Percentiles rank a stretch among this genome's conserved stretches.
Evolutionary conservation across 2,797 vertebrate species (phyloP).

Genomic region (Channa striata): DNA sequence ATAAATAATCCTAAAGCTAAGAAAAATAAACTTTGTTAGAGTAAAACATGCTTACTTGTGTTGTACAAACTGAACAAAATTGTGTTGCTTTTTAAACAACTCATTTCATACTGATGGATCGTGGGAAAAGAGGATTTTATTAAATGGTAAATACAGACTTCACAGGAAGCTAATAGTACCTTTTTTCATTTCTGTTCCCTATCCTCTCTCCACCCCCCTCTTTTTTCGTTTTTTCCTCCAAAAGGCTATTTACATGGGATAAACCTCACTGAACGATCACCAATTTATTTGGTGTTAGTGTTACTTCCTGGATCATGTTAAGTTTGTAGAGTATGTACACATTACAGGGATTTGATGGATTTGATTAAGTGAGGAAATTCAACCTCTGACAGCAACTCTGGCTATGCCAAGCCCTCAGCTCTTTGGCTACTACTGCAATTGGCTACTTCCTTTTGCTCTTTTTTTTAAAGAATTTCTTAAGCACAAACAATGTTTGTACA

Average conservation of each 20-base stretch:
- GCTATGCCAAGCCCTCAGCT: not conserved
- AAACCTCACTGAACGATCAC: constrained; percentile 18
- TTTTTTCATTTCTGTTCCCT: not conserved
- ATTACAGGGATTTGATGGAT: not conserved
- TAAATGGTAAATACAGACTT: constrained; percentile 21
- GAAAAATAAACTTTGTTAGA: constrained; percentile 45
- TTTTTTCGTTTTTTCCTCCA: not conserved
- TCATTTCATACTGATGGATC: constrained; percentile 14
- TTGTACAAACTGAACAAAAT: constrained; percentile 19
- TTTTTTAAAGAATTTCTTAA: not conserved
- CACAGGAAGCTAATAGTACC: constrained; percentile 47
- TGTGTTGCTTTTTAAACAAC: constrained; percentile 16
- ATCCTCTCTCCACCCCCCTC: not conserved
- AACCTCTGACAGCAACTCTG: not conserved
- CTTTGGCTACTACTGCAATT: not conserved
- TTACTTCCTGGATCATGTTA: constrained; percentile 35
- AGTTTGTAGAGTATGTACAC: constrained; percentile 3
- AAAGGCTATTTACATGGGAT: constrained; percentile 26
- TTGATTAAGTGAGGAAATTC: not conserved
- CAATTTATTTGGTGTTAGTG: constrained; percentile 17
- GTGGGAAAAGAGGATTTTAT: not conserved
- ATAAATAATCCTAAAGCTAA: constrained; percentile 23
- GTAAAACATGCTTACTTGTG: constrained; percentile 22
- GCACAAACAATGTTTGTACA: not conserved
- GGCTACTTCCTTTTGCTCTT: not conserved